Conservation (phyloP, 1,140 invertebrate genomes). For the Micrasema longulum region DNA sequence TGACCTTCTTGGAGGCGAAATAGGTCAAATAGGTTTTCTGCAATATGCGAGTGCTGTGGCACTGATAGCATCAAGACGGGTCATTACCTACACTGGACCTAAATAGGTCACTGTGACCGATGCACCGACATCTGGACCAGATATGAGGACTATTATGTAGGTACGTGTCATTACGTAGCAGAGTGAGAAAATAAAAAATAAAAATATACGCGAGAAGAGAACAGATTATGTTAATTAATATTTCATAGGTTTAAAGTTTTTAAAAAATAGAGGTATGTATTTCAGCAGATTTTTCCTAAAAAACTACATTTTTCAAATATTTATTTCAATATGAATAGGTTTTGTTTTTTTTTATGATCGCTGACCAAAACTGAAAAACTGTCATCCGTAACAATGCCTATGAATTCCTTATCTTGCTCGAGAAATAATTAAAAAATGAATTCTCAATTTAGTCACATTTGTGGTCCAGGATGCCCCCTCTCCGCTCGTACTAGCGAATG, state of each 20-base stretch:
- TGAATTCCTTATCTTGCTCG: background rate
- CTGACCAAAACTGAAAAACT: no score
- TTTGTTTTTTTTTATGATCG: no score
- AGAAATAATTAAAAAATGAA: constrained; percentile 24
- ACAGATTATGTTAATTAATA: no score
- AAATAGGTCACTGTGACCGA: constrained; percentile 25
- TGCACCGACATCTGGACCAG: constrained; percentile 14
- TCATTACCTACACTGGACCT: constrained; percentile 21
- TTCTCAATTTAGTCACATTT: constrained; percentile 46
- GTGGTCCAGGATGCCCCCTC: constrained; percentile 36
- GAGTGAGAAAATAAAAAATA: no score
- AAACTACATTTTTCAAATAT: no score
- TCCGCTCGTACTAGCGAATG: constrained; percentile 46
- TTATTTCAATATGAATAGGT: no score
- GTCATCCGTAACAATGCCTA: no score
- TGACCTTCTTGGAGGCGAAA: constrained; percentile 12
- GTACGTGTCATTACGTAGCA: no score
- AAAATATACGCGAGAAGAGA: no score
- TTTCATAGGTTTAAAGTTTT: no score
- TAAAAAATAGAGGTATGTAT: no score
- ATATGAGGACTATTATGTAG: background rate
- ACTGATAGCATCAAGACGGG: constrained; percentile 17
- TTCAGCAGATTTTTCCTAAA: no score
- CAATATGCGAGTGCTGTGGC: background rate
- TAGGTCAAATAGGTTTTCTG: constrained; percentile 32